Conservation (phyloP, 2,888 invertebrate genomes). For the Drosophila diplacantha region DNA sequence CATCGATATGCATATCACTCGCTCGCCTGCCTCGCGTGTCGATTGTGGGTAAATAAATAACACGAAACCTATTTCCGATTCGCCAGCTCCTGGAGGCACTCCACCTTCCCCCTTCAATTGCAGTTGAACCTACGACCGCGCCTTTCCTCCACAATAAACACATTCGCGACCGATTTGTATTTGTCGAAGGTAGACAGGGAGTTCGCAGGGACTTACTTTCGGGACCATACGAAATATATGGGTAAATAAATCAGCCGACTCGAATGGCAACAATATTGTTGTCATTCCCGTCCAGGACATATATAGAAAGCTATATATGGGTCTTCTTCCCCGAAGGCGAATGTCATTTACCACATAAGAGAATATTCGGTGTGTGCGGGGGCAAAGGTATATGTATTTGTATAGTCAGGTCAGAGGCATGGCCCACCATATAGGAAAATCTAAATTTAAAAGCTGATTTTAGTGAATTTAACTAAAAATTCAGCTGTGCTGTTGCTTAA, state of each 20-base stretch:
- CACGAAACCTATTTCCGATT: constrained; percentile 66
- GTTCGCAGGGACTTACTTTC: constrained; percentile 19
- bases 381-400: constrained; percentile 1
- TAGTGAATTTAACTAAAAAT: background rate
- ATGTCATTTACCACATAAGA: constrained; percentile 38
- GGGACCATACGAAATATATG: constrained; percentile 28
- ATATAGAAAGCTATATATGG: constrained; percentile 24
- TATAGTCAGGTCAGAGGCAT: constrained; percentile 6
- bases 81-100: constrained; percentile 20
- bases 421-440: background rate
- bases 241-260: constrained; percentile 58
- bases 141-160: constrained; percentile 39
- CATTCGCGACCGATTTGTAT: constrained; percentile 57
- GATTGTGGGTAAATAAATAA: constrained; percentile 71
- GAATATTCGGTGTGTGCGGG: background rate
- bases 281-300: constrained; percentile 28
- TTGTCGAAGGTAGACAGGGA: constrained; percentile 56
- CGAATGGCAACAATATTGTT: constrained; percentile 36
- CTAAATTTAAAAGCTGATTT: background rate
- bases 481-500: background rate
- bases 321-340: constrained; percentile 40
- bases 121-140: constrained; percentile 51
- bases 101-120: constrained; percentile 39
- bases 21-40: constrained; percentile 62
- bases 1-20: constrained; percentile 68